phyloP scores from a whole-genome alignment of 2,888 invertebrate species.

The Volucella bombylans region DNA sequence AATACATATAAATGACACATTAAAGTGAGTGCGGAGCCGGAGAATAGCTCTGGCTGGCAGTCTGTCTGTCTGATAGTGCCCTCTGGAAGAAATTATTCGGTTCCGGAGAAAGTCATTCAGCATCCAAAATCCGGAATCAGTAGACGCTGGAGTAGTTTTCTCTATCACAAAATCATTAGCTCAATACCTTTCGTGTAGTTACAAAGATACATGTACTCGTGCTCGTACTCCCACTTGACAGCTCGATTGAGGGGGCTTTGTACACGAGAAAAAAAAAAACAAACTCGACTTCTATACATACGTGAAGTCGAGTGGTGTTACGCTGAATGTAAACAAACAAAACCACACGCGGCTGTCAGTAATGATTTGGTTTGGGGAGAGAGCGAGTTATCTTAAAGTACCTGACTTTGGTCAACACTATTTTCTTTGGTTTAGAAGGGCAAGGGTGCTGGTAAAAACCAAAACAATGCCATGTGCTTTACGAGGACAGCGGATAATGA shows the following conservation, averaged over 20 bases:
- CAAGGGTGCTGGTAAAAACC: constrained; percentile 63
- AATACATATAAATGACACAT: constrained; percentile 67
- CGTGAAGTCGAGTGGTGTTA: constrained; percentile 18
- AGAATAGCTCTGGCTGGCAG: too few species aligned
- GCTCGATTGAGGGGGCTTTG: constrained; percentile 36
- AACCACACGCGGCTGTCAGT: constrained; percentile 12
- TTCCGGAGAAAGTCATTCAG: constrained; percentile 27
- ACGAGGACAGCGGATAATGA: constrained; percentile 53
- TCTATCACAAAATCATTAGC: constrained; percentile 31
- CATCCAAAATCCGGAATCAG: neutral
- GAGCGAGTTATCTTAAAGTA: constrained; percentile 29
- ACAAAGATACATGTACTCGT: neutral
- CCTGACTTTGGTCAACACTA: constrained; percentile 40
- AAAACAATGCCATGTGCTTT: constrained; percentile 72
- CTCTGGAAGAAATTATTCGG: constrained; percentile 32
- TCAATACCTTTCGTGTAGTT: constrained; percentile 1
- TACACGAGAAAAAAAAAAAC: constrained; percentile 17
- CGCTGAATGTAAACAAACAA: constrained; percentile 62
- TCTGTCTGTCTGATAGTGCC: too few species aligned
- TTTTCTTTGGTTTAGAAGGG: constrained; percentile 46
- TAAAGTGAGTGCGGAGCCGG: constrained; percentile 39
- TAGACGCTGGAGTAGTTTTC: constrained; percentile 1
- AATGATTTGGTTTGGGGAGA: neutral
- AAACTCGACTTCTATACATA: constrained; percentile 15
- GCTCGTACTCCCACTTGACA: neutral